phyloP scores from a whole-genome alignment of 2,888 invertebrate species.

The Disparrhopalites patrizii region DNA sequence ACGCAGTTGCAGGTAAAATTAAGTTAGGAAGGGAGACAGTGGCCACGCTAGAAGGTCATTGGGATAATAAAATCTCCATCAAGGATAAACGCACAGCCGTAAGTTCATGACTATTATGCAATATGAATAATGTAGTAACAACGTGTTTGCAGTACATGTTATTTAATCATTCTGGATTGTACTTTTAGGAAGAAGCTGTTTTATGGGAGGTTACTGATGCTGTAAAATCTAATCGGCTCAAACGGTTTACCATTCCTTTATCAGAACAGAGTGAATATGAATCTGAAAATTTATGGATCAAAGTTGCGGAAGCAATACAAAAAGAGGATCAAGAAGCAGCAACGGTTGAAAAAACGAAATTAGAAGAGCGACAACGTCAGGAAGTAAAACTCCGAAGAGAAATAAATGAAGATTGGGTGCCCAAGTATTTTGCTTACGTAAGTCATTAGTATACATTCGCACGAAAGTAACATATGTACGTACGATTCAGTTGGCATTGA shows the following conservation, averaged over 20 bases:
- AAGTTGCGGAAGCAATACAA: conserved; percentile 78
- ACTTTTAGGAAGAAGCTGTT: conserved; percentile 61
- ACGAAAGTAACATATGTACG: conserved; percentile 48
- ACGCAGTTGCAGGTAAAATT: conserved; percentile 76
- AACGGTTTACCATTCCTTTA: conserved; percentile 70
- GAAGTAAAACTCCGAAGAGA: conserved; percentile 66
- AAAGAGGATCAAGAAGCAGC: conserved; percentile 81
- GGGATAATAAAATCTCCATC: conserved; percentile 83
- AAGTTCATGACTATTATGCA: conserved; percentile 49
- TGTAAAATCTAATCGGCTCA: conserved; percentile 67
- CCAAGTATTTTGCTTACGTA: conserved; percentile 67
- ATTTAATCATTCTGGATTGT: neutral
- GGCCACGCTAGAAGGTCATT: conserved; percentile 80
- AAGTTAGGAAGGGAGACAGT: conserved; percentile 83
- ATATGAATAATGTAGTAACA: too few relatives aligned
- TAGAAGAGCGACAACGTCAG: conserved; percentile 81
- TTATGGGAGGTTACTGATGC: conserved; percentile 70
- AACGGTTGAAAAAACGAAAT: conserved; percentile 82
- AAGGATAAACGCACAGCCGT: conserved; percentile 75
- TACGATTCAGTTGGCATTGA: conserved; percentile 6
- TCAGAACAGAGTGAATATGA: conserved; percentile 75
- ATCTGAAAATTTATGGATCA: conserved; percentile 81
- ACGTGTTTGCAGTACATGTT: too few relatives aligned
- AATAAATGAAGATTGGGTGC: conserved; percentile 66
- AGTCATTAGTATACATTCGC: too few relatives aligned